These are phyloP conservation scores for Halocaridina rubra DNA, from an alignment of 2,888 invertebrate genomes.

Conservation along the genomic window DNA sequence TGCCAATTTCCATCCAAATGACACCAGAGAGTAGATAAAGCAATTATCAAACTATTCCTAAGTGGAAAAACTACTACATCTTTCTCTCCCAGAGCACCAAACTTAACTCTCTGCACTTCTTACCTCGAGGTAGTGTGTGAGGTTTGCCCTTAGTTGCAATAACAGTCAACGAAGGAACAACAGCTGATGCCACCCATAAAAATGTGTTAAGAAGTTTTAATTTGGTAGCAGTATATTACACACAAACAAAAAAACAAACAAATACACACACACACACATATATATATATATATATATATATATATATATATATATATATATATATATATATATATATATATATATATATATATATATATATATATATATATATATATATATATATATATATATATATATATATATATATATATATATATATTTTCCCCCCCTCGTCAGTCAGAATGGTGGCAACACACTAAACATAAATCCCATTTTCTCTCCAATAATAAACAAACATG, in stretches of 20 bases:
- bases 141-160: slow-evolving; percentile 39
- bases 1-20: too few relatives aligned
- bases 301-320: not conserved
- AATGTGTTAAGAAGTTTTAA: slow-evolving; percentile 25
- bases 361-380: not conserved
- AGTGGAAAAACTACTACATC: too few relatives aligned
- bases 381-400: slow-evolving; percentile 7
- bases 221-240: too few relatives aligned
- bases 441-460: too few relatives aligned
- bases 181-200: slow-evolving; percentile 48
- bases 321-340: not conserved
- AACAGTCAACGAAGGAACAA: slow-evolving; percentile 28
- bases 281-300: not conserved
- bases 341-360: not conserved
- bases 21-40: too few relatives aligned
- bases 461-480: too few relatives aligned
- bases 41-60: too few relatives aligned
- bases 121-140: slow-evolving; percentile 53
- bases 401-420: not conserved
- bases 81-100: too few relatives aligned
- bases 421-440: not conserved
- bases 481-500: too few relatives aligned
- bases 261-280: slow-evolving; percentile 11
- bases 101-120: too few relatives aligned
- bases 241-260: not conserved